Conservation (phyloP, 2,888 invertebrate species). For the Onthophagus sagittarius region DNA sequence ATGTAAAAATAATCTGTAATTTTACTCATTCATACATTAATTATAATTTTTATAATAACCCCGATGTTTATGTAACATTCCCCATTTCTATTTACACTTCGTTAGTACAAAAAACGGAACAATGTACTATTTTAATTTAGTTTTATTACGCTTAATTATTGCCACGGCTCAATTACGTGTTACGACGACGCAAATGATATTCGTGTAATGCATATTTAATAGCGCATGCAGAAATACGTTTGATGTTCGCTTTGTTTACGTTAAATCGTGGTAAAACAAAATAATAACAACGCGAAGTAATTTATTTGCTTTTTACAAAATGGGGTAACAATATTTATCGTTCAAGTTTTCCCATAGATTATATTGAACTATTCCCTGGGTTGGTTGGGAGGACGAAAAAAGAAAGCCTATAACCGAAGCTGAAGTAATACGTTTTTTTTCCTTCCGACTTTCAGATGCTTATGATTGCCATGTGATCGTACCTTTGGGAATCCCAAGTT, state of each 20-base stretch:
- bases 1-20: not conserved
- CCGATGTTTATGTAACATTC: not conserved
- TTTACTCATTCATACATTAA: not conserved
- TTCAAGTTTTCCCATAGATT: not conserved
- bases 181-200: not conserved
- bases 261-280: not conserved
- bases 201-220: not conserved
- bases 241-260: too few species aligned
- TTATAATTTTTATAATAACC: not conserved
- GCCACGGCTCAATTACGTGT: not conserved
- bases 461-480: slow-evolving; percentile 44
- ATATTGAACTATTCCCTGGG: not conserved
- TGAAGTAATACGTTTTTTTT: slow-evolving; percentile 9
- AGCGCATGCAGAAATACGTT: not conserved
- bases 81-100: not conserved
- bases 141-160: not conserved
- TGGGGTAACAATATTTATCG: not conserved
- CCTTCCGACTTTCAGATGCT: slow-evolving; percentile 26
- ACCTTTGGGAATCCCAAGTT: slow-evolving; percentile 41
- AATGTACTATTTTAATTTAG: not conserved
- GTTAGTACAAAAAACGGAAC: not conserved
- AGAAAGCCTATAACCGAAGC: not conserved
- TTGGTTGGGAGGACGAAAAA: not conserved
- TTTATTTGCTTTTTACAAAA: not conserved
- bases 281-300: not conserved